These are phyloP conservation scores for Trigoniulus corallinus DNA, from an alignment of 1,140 invertebrate genomes.

Conservation along the genomic window DNA sequence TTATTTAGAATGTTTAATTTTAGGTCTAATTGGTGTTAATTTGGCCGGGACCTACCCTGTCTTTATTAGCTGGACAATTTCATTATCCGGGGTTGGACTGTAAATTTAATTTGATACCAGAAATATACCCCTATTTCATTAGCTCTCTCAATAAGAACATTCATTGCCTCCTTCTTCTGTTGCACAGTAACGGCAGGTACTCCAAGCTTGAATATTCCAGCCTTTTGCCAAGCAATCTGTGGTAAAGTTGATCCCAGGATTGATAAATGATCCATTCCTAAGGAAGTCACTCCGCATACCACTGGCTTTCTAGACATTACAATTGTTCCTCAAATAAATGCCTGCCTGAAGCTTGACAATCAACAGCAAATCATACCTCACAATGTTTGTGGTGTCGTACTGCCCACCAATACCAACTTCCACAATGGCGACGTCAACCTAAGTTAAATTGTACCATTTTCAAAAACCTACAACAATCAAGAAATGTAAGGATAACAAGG, in stretches of 20 bases:
- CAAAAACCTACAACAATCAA: background rate
- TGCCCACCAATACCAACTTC: slow-evolving; percentile 97
- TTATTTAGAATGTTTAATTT: no score
- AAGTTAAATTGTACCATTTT: background rate
- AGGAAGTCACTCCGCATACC: slow-evolving; percentile 74
- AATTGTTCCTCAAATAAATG: no score
- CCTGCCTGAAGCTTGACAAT: no score
- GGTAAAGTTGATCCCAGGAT: slow-evolving; percentile 69
- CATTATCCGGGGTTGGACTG: no score
- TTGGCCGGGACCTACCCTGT: no score
- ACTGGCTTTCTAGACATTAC: slow-evolving; percentile 39
- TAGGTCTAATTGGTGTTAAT: no score
- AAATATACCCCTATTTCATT: slow-evolving; percentile 28
- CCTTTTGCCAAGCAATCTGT: slow-evolving; percentile 86
- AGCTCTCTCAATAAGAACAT: slow-evolving; percentile 47
- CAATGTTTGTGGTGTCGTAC: slow-evolving; percentile 84
- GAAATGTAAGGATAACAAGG: background rate
- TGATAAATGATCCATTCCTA: slow-evolving; percentile 78
- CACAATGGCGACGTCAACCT: slow-evolving; percentile 71
- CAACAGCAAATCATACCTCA: slow-evolving; percentile 37
- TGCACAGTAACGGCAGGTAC: slow-evolving; percentile 53
- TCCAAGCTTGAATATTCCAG: slow-evolving; percentile 78
- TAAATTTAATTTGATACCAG: no score
- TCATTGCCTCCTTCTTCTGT: slow-evolving; percentile 46
- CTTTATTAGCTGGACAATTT: no score